These are phyloP conservation scores for Tor tambroides DNA, from an alignment of 2,113 vertebrate species.

Conservation along the genomic window DNA sequence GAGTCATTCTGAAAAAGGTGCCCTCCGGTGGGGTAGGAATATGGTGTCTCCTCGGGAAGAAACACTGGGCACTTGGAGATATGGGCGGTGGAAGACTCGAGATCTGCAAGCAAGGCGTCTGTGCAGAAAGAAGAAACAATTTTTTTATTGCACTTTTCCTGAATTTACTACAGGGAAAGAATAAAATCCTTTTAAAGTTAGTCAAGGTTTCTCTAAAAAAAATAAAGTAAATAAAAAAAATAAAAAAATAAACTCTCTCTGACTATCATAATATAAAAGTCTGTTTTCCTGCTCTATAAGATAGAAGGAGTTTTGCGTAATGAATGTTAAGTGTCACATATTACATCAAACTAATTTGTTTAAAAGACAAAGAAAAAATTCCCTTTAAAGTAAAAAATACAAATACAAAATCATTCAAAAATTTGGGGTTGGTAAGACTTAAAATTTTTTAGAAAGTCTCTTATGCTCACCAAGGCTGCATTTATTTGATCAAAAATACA, in stretches of 20 bases:
- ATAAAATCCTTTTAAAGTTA: too few relatives aligned
- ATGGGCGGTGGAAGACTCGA: conserved; percentile 96
- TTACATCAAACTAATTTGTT: not conserved
- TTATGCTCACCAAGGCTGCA: not conserved
- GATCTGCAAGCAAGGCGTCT: conserved; percentile 94
- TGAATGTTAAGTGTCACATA: not conserved
- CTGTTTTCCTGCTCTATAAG: not conserved
- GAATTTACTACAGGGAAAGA: too few relatives aligned
- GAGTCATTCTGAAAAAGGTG: conserved; percentile 85
- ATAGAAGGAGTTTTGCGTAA: not conserved
- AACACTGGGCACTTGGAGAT: conserved; percentile 94
- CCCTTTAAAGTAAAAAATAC: not conserved
- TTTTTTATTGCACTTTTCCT: too few relatives aligned
- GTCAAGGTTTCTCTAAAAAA: not conserved
- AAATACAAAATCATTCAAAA: not conserved
- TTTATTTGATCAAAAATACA: too few relatives aligned
- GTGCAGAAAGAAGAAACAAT: conserved; percentile 29
- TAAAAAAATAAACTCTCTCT: too few relatives aligned
- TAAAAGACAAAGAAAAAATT: not conserved
- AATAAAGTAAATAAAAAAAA: too few relatives aligned
- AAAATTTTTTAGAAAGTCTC: not conserved
- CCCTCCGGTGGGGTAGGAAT: conserved; percentile 90
- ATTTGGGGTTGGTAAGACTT: not conserved
- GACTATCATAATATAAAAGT: not conserved
- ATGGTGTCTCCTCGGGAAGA: conserved; percentile 89